These are phyloP conservation scores for Cuniculus paca DNA, from an alignment of 2,797 vertebrate genomes.

Conservation along the genomic window DNA sequence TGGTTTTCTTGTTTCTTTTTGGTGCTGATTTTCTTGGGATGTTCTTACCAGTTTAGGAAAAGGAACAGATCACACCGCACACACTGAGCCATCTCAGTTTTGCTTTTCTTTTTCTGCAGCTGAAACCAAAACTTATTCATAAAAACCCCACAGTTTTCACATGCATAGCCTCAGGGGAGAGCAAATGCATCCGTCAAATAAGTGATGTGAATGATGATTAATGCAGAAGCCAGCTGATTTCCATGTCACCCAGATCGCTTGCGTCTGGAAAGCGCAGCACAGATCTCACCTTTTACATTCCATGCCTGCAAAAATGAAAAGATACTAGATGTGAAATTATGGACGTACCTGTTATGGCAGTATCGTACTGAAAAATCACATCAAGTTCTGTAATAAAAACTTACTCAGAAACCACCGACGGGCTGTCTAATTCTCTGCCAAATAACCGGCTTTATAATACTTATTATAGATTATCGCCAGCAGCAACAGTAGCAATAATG, in stretches of 20 bases:
- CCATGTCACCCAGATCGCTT: neutral
- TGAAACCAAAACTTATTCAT: slow-evolving; percentile 65
- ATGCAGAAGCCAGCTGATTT: slow-evolving; percentile 23
- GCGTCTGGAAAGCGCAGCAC: neutral
- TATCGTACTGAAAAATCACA: slow-evolving; percentile 42
- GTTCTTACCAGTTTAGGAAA: slow-evolving; percentile 20
- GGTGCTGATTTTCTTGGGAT: neutral
- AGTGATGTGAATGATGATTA: slow-evolving; percentile 55
- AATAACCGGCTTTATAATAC: slow-evolving; percentile 56
- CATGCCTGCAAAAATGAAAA: slow-evolving; percentile 69
- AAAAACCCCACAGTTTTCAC: slow-evolving; percentile 42
- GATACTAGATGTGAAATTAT: slow-evolving; percentile 70
- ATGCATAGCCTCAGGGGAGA: slow-evolving; percentile 64
- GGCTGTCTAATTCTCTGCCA: slow-evolving; percentile 29
- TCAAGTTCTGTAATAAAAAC: slow-evolving; percentile 71
- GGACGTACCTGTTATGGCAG: slow-evolving; percentile 9
- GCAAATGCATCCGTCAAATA: slow-evolving; percentile 36
- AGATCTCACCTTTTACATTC: slow-evolving; percentile 48
- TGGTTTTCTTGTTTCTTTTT: no score
- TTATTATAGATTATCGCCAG: slow-evolving; percentile 1
- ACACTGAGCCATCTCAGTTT: neutral
- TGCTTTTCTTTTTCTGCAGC: neutral
- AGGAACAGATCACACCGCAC: neutral
- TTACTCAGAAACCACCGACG: slow-evolving; percentile 58
- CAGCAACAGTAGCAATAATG: neutral